These are phyloP conservation scores for Gambusia affinis DNA, from an alignment of 2,113 vertebrate species.

Conservation along the genomic window DNA sequence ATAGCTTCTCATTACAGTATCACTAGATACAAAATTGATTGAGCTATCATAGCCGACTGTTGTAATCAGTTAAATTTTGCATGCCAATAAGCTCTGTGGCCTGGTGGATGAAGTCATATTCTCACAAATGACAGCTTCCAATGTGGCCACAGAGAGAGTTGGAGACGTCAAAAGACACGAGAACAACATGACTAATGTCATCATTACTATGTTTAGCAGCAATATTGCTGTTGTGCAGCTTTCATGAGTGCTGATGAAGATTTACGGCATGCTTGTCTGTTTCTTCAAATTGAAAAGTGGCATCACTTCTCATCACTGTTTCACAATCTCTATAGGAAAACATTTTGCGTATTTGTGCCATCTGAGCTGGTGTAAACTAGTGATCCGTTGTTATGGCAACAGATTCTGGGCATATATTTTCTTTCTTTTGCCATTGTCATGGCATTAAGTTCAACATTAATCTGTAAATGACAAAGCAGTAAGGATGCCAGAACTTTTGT, in stretches of 20 bases:
- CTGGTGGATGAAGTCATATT: no score
- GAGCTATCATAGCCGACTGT: background rate
- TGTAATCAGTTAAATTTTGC: background rate
- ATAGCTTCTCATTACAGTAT: no score
- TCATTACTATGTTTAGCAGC: no score
- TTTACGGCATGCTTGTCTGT: background rate
- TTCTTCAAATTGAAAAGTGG: background rate
- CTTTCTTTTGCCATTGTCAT: constrained; percentile 60
- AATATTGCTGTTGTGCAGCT: background rate
- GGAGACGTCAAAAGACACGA: background rate
- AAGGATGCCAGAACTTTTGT: constrained; percentile 5
- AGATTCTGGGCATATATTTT: constrained; percentile 57
- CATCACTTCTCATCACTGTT: background rate
- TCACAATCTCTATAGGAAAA: constrained; percentile 26
- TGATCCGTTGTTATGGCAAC: constrained; percentile 69
- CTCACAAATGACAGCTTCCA: background rate
- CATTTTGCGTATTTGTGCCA: constrained; percentile 31
- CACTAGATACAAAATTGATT: background rate
- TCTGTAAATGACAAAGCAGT: constrained; percentile 45
- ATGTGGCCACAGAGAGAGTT: background rate
- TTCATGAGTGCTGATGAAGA: background rate
- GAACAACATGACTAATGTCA: no score
- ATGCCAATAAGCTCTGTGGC: background rate
- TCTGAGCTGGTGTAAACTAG: constrained; percentile 25
- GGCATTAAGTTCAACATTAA: constrained; percentile 60